A percentile compares a stretch with the other conserved stretches of the same genome.
These are phyloP conservation scores for Picathartes gymnocephalus DNA, from an alignment of 2,113 vertebrate genomes.

Conservation along the genomic window DNA sequence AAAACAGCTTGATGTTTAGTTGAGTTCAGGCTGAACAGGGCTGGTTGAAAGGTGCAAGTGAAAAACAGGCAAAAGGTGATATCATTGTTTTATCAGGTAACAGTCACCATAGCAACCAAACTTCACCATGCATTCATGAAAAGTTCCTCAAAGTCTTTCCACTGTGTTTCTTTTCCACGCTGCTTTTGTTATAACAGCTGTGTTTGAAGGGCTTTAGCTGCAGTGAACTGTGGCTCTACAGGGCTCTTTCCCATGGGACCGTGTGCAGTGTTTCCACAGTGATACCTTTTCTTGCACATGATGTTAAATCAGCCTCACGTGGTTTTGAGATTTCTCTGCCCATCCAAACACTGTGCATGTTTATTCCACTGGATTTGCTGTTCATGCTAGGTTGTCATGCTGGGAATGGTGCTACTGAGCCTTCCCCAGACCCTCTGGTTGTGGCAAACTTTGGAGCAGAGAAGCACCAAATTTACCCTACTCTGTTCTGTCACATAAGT, in stretches of 20 bases:
- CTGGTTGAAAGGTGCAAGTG: background rate
- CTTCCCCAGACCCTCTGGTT: background rate
- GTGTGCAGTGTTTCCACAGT: background rate
- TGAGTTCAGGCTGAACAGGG: background rate
- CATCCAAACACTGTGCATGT: background rate
- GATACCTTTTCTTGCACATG: background rate
- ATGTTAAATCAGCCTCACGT: rapidly evolving
- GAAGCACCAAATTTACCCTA: background rate
- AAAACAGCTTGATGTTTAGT: background rate
- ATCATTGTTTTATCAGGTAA: background rate
- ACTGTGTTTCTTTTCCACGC: background rate
- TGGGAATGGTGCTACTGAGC: background rate
- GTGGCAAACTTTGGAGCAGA: background rate
- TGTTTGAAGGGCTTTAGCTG: background rate
- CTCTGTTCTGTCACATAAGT: background rate
- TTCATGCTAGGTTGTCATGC: rapidly evolving
- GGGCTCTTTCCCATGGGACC: background rate
- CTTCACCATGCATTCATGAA: background rate
- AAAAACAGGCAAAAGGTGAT: background rate
- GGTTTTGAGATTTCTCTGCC: background rate
- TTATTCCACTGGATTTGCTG: background rate
- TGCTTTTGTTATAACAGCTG: background rate
- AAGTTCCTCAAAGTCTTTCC: background rate
- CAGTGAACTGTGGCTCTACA: background rate
- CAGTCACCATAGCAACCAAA: background rate